Conservation (phyloP, 1,140 invertebrate species). For the Argopecten irradians region DNA sequence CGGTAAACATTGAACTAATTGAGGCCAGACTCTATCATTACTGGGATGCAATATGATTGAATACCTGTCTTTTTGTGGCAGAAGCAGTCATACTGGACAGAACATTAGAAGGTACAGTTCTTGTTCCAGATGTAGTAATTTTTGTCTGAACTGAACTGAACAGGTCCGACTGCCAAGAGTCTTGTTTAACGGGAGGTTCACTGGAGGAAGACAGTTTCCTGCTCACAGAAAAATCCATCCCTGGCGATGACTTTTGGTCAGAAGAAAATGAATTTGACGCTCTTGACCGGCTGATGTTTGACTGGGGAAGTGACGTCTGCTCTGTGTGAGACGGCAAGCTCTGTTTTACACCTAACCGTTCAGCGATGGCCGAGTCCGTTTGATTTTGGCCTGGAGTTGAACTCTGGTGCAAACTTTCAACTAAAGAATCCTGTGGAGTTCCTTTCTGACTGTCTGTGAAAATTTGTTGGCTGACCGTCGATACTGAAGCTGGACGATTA, state of each 20-base stretch:
- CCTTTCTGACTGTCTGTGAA: not conserved
- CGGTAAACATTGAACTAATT: too few relatives aligned
- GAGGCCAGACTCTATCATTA: too few relatives aligned
- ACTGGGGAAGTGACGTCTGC: not conserved
- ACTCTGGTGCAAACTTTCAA: not conserved
- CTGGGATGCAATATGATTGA: too few relatives aligned
- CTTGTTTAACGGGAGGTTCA: not conserved
- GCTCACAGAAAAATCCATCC: not conserved
- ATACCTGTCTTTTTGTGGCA: not conserved
- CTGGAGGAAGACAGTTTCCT: not conserved
- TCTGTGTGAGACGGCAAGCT: not conserved
- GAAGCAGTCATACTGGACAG: not conserved
- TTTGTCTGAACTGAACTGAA: conserved; percentile 14
- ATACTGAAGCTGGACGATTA: not conserved
- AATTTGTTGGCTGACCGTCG: not conserved
- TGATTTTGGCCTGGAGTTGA: not conserved
- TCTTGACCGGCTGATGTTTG: not conserved
- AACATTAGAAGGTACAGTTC: not conserved
- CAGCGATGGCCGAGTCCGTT: not conserved
- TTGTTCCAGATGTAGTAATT: not conserved
- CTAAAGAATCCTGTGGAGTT: not conserved
- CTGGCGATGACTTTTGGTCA: not conserved
- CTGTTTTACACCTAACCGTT: not conserved
- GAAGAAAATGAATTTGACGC: not conserved
- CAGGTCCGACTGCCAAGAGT: not conserved